phyloP scores from a whole-genome alignment of 2,888 invertebrate species.

The Crepidodera aurea region DNA sequence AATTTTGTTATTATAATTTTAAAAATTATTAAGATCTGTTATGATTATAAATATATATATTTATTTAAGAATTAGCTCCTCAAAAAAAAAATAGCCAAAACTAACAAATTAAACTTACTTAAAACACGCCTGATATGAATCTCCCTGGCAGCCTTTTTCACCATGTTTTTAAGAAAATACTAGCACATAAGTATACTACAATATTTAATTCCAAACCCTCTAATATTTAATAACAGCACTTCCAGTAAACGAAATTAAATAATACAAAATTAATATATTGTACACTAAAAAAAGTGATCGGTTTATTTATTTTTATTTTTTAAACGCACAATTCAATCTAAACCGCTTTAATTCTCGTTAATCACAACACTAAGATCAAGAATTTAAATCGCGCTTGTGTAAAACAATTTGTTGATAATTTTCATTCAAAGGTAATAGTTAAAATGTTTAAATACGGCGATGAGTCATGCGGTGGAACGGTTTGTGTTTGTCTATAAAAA shows the following conservation, averaged over 20 bases:
- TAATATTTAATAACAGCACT: too few species aligned
- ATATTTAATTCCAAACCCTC: neutral
- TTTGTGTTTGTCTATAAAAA: conserved; percentile 23
- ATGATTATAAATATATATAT: too few species aligned
- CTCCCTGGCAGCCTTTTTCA: conserved; percentile 15
- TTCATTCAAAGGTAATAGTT: conserved; percentile 29
- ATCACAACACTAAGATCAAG: conserved; percentile 14
- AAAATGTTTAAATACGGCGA: conserved; percentile 38
- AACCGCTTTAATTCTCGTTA: conserved; percentile 19
- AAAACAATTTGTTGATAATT: conserved; percentile 37
- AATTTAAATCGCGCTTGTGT: conserved; percentile 19
- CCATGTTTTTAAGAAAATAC: conserved; percentile 12
- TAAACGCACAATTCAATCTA: conserved; percentile 22
- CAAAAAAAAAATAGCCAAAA: too few species aligned
- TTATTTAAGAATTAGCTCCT: too few species aligned
- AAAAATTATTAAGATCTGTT: too few species aligned
- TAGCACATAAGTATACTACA: neutral
- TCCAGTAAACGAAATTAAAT: too few species aligned
- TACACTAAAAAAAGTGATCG: too few species aligned
- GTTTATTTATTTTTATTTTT: too few species aligned
- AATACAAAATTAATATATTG: neutral
- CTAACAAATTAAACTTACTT: too few species aligned
- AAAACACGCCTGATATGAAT: conserved; percentile 26
- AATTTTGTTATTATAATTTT: too few species aligned
- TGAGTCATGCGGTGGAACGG: conserved; percentile 39